phyloP scores from a whole-genome alignment of 2,888 invertebrate genomes.

The Ptycholaimellus sp. region DNA sequence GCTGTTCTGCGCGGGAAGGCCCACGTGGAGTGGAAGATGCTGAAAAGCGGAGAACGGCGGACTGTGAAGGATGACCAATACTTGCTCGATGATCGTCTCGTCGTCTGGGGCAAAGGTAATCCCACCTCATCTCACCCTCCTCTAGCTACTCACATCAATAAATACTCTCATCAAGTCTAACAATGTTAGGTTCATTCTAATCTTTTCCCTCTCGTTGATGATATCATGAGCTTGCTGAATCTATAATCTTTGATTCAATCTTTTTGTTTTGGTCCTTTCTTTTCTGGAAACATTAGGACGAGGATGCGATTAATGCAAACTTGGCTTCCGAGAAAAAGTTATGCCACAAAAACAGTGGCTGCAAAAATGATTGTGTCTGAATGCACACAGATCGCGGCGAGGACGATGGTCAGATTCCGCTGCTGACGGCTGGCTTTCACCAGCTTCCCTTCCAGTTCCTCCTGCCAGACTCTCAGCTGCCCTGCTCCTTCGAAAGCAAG shows the following conservation, averaged over 20 bases:
- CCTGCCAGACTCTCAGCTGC: conserved; percentile 46
- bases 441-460: conserved; percentile 45
- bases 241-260: too few species aligned
- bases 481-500: conserved; percentile 51
- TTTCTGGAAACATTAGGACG: too few species aligned
- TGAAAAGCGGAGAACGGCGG: conserved; percentile 45
- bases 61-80: conserved; percentile 52
- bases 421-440: conserved; percentile 45
- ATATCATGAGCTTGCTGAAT: too few species aligned
- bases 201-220: too few species aligned
- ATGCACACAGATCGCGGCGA: conserved; percentile 12
- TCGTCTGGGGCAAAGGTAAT: conserved; percentile 48
- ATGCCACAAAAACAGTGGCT: too few species aligned
- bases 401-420: conserved; percentile 38
- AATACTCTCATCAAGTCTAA: too few species aligned
- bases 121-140: background rate
- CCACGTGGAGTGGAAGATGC: conserved; percentile 50
- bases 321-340: too few species aligned
- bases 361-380: too few species aligned
- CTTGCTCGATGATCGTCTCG: conserved; percentile 45
- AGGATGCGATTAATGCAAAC: too few species aligned
- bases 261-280: too few species aligned
- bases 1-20: conserved; percentile 48
- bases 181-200: background rate
- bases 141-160: too few species aligned